Evolutionary conservation across 2,888 invertebrate genomes (phyloP), one percentile per base, ranked within the genome.

Genomic region (Drosophila setosimentum): DNA sequence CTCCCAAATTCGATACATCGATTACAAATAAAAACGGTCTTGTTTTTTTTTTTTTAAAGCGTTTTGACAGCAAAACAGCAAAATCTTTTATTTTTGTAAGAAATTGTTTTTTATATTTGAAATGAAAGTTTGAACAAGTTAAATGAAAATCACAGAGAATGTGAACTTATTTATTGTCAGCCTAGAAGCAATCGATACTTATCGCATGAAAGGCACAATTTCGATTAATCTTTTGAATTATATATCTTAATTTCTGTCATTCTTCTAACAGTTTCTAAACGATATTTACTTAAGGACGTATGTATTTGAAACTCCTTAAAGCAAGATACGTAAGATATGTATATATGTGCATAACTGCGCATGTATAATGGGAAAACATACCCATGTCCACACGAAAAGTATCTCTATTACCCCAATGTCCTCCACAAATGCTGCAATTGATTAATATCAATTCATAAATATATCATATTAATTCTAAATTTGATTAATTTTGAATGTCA

Each of bases 1-100:
- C 27, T 58, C 37, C 5, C 48, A 50, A n/a, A 33, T 40, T 60
- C 71, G 78, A 69, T 77, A 57, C 8, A 18, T 35, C 58, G 68
- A 72, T 72, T 57, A 18, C 48, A 75, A 61, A 29, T 11, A 16
- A 37, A 29, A 37, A 13, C 50, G 18, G 6, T 16, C 21, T 10
- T 29, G 11, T 37, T 45, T 27, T 16, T n/a, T n/a, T 6, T n/a
- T 4, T 18, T n/a, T n/a, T n/a, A n/a, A n/a, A 35, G 16, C 13
- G 32, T 33, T 2, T 16, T 45, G 16, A 45, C 8, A 45, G 16
- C 4, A 24, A 45, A 45, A 45, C 11, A 21, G 13, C 3, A 33
- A 49, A n/a, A 45, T 32, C 18, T 42, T 42, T 49, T 35, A 21
- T 48, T n/a, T 45, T 2, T 33, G 16, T 35, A 48, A 27, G 10